Evolutionary conservation across 2,797 vertebrate species (phyloP).

Genomic region (Picus viridis): DNA sequence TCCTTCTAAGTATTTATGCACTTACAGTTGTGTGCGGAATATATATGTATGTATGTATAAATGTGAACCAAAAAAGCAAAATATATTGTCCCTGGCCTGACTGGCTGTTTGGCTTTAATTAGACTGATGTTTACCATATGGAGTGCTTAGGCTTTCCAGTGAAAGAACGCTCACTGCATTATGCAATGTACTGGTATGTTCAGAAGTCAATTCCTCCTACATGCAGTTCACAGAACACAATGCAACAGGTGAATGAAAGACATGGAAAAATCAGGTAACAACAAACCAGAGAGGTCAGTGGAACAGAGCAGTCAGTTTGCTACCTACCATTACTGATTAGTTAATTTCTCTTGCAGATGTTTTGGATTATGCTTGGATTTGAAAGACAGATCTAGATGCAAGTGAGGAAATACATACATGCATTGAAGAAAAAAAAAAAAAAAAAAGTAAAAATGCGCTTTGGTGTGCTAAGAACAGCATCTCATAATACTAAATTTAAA

Average conservation of each 20-base stretch:
- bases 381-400: neutral
- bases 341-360: neutral
- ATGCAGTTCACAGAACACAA: neutral
- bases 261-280: slow-evolving; percentile 46
- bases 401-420: neutral
- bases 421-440: neutral
- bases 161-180: neutral
- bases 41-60: neutral
- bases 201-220: neutral
- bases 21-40: neutral
- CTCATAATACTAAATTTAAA: neutral
- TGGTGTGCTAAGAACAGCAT: neutral
- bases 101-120: neutral
- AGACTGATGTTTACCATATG: neutral
- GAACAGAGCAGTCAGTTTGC: slow-evolving; percentile 9
- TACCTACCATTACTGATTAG: neutral
- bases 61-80: neutral
- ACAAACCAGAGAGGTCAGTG: slow-evolving; percentile 13
- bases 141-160: neutral
- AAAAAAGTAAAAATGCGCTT: too few relatives aligned
- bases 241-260: slow-evolving; percentile 47
- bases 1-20: neutral
- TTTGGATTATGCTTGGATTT: neutral
- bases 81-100: neutral
- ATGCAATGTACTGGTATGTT: neutral